Evolutionary conservation across 2,888 invertebrate genomes (phyloP).

Genomic region (Timema podura): DNA sequence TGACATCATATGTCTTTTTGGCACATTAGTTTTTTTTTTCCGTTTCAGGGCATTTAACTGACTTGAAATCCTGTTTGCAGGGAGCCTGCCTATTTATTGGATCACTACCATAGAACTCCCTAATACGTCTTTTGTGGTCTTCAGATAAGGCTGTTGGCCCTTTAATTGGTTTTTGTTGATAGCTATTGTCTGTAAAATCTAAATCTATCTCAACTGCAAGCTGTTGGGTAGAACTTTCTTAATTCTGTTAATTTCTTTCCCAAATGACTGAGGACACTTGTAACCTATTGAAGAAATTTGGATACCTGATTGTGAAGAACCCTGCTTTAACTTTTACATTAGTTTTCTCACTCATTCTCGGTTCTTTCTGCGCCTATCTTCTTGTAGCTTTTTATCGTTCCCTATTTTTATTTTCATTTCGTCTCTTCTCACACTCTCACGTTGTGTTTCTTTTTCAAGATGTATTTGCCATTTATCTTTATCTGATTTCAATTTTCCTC

Average conservation of each 20-base stretch:
- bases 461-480: constrained; percentile 1
- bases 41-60: constrained; percentile 12
- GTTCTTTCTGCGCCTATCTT: background rate
- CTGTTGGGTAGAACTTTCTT: background rate
- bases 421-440: background rate
- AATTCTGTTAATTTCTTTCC: background rate
- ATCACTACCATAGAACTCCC: constrained; percentile 2
- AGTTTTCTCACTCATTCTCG: constrained; percentile 5
- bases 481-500: background rate
- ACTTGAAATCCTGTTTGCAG: constrained; percentile 1
- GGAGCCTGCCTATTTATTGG: constrained; percentile 3
- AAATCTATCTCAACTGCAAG: background rate
- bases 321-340: background rate
- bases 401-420: background rate
- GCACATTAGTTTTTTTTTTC: too few relatives aligned
- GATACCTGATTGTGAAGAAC: background rate
- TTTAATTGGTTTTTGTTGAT: background rate
- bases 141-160: background rate
- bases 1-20: too few relatives aligned
- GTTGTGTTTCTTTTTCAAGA: background rate
- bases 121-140: background rate
- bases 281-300: constrained; percentile 4
- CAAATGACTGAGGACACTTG: background rate
- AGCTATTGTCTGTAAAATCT: background rate
- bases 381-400: background rate